These are phyloP conservation scores for Microdon myrmicae DNA, from an alignment of 2,888 invertebrate genomes.

Conservation along the genomic window DNA sequence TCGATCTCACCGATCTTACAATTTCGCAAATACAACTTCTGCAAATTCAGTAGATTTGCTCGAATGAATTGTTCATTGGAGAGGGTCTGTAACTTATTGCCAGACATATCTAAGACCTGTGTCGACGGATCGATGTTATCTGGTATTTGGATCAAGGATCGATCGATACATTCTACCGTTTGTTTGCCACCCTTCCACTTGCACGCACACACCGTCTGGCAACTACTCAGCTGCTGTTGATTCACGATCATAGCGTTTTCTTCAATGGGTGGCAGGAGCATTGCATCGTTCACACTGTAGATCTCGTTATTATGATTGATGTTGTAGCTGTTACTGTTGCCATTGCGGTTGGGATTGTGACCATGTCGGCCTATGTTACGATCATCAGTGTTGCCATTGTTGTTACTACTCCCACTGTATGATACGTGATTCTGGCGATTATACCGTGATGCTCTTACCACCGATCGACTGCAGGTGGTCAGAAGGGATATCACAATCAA, in stretches of 20 bases:
- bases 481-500: conserved; percentile 30
- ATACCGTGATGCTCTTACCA: conserved; percentile 53
- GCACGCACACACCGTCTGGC: conserved; percentile 82
- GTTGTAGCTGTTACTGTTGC: conserved; percentile 22
- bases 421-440: conserved; percentile 54
- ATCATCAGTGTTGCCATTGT: conserved; percentile 28
- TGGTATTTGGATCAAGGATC: conserved; percentile 84
- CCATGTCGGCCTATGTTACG: conserved; percentile 32
- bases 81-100: conserved; percentile 85
- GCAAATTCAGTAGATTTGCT: conserved; percentile 84
- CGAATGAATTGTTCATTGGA: conserved; percentile 84
- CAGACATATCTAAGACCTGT: conserved; percentile 89
- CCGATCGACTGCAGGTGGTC: conserved; percentile 23
- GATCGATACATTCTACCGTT: conserved; percentile 89
- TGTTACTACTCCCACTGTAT: conserved; percentile 53
- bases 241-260: conserved; percentile 55
- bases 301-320: conserved; percentile 41
- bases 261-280: conserved; percentile 40
- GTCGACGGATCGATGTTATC: conserved; percentile 87
- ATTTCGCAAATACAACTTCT: conserved; percentile 84
- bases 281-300: conserved; percentile 44
- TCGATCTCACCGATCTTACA: conserved; percentile 90
- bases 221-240: conserved; percentile 61
- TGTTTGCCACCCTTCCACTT: conserved; percentile 96
- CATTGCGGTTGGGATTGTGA: conserved; percentile 18